phyloP scores from a whole-genome alignment of 2,113 vertebrate genomes.

The Ciconia boyciana region DNA sequence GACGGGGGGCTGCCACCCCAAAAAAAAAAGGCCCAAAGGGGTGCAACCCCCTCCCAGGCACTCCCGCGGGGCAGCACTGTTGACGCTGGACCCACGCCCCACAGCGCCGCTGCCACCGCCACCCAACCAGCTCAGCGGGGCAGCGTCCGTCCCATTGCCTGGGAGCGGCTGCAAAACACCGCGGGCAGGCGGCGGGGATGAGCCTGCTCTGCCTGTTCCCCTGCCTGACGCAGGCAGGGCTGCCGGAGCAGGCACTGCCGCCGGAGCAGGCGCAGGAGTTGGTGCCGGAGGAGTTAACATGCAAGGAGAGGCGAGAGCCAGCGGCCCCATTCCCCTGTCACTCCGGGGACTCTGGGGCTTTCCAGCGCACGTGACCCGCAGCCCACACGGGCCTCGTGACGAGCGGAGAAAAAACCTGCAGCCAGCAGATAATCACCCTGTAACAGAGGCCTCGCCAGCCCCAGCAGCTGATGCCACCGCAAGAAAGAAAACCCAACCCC shows the following conservation, averaged over 20 bases:
- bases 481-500: too few species aligned
- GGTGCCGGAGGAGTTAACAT: neutral
- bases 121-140: neutral
- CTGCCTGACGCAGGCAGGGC: neutral
- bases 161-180: neutral
- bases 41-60: neutral
- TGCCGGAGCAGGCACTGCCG: too few species aligned
- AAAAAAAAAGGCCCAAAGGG: neutral
- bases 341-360: constrained; percentile 17
- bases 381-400: constrained; percentile 35
- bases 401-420: neutral
- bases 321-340: neutral
- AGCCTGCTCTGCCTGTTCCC: neutral
- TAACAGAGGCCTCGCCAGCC: neutral
- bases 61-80: neutral
- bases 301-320: neutral
- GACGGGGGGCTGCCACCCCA: neutral
- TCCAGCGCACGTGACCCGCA: constrained; percentile 10
- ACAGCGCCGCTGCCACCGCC: accelerated
- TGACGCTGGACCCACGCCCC: neutral
- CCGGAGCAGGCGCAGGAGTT: neutral
- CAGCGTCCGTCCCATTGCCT: neutral
- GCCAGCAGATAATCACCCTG: constrained; percentile 42
- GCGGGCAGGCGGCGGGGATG: accelerated
- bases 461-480: neutral